phyloP scores from a whole-genome alignment of 2,888 invertebrate species.

The Vesta saturnalis region DNA sequence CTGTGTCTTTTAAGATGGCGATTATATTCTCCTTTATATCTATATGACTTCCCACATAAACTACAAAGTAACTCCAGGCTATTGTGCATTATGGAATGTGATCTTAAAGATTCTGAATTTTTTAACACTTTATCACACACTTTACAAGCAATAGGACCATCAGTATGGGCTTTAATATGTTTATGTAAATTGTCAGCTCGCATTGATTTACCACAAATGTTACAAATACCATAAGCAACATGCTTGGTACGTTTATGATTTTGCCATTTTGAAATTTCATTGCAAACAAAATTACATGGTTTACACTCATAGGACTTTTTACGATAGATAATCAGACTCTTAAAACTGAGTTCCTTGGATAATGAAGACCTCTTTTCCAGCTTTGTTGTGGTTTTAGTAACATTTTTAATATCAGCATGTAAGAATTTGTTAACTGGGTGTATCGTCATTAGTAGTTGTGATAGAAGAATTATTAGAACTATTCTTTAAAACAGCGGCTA shows the following conservation, averaged over 20 bases:
- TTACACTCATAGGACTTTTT: neutral
- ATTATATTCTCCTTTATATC: constrained; percentile 42
- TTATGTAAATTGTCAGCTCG: constrained; percentile 50
- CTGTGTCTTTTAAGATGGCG: constrained; percentile 24
- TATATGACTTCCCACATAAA: constrained; percentile 52
- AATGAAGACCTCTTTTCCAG: neutral
- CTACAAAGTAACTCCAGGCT: constrained; percentile 50
- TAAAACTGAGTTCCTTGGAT: neutral
- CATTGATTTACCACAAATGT: constrained; percentile 53
- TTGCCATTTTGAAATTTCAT: neutral
- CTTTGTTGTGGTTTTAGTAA: neutral
- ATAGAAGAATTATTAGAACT: neutral
- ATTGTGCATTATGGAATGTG: constrained; percentile 50
- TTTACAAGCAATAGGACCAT: constrained; percentile 49
- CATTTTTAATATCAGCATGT: neutral
- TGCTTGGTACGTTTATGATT: neutral
- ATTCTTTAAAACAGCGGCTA: neutral
- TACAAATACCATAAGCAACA: constrained; percentile 44
- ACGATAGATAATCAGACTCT: neutral
- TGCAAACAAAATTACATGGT: constrained; percentile 2
- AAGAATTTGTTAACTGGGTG: neutral
- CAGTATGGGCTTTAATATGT: constrained; percentile 52
- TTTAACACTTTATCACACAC: constrained; percentile 30
- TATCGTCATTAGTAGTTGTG: neutral
- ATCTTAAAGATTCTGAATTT: constrained; percentile 50